These are phyloP conservation scores for Apocrypta bakeri DNA, from an alignment of 1,140 invertebrate genomes.

Conservation along the genomic window DNA sequence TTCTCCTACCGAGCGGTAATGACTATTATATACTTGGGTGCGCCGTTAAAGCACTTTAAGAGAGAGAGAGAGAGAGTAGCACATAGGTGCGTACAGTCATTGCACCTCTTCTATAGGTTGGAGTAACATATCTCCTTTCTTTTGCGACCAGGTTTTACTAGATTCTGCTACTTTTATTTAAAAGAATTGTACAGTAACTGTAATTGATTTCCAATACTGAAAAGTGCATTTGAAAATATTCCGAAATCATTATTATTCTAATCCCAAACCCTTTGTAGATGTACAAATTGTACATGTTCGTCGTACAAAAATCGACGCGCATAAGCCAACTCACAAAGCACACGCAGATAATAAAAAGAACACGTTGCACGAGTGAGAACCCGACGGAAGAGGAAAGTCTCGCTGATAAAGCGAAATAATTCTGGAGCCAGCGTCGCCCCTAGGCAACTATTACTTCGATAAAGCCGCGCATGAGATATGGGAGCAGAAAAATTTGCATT, in stretches of 20 bases:
- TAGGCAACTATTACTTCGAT: slow-evolving; percentile 38
- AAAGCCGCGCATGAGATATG: slow-evolving; percentile 44
- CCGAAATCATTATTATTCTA: too few relatives aligned
- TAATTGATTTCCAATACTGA: too few relatives aligned
- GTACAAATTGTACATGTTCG: too few relatives aligned
- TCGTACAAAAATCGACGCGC: background rate
- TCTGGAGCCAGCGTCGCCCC: slow-evolving; percentile 31
- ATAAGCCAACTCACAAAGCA: background rate
- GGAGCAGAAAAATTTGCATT: slow-evolving; percentile 59
- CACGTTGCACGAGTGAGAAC: background rate
- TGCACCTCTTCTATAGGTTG: too few relatives aligned
- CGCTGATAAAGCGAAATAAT: slow-evolving; percentile 42
- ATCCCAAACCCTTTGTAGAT: too few relatives aligned
- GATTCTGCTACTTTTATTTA: too few relatives aligned
- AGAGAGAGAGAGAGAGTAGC: background rate
- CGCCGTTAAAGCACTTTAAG: background rate
- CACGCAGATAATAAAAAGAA: background rate
- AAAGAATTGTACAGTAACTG: too few relatives aligned
- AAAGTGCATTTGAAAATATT: too few relatives aligned
- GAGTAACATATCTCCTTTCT: too few relatives aligned
- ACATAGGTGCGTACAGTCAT: background rate
- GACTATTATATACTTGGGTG: background rate
- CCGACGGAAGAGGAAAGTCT: slow-evolving; percentile 25
- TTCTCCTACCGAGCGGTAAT: background rate
- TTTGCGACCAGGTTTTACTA: too few relatives aligned